A percentile compares a stretch with the other conserved stretches of the same genome.
Evolutionary conservation across 2,888 invertebrate genomes (phyloP).

Genomic region (Eudasyphora cyanicolor): DNA sequence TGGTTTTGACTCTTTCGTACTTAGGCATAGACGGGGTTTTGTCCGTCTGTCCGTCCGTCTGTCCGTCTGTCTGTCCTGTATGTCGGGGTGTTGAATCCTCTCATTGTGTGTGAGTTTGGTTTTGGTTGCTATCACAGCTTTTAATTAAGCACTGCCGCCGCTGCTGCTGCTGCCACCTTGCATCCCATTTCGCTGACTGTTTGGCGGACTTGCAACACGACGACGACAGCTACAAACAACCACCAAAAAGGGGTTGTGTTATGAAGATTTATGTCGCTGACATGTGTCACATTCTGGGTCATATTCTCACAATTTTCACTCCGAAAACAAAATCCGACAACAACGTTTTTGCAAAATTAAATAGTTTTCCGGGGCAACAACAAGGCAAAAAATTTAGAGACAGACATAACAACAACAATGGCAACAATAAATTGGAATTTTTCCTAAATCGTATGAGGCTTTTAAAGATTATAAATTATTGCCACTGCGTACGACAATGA

Average conservation of each 20-base stretch:
- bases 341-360: constrained; percentile 37
- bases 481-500: no score
- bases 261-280: constrained; percentile 69
- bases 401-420: not conserved
- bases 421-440: constrained; percentile 27
- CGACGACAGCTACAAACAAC: no score
- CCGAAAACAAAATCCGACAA: not conserved
- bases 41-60: not conserved
- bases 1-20: not conserved
- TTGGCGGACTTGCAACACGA: constrained; percentile 42
- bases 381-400: not conserved
- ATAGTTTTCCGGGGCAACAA: constrained; percentile 23
- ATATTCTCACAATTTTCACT: constrained; percentile 52
- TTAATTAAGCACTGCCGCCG: constrained; percentile 43
- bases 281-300: constrained; percentile 70
- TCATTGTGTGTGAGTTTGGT: constrained; percentile 14
- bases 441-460: not conserved
- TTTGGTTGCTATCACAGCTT: constrained; percentile 38
- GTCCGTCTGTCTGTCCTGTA: not conserved
- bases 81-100: not conserved
- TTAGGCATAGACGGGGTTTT: not conserved
- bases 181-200: constrained; percentile 11
- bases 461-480: constrained; percentile 17
- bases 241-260: constrained; percentile 62
- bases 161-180: constrained; percentile 10